Evolutionary conservation across 64 coral and sea anemone genomes (phyloP).

Genomic region (Platygyra sinensis): DNA sequence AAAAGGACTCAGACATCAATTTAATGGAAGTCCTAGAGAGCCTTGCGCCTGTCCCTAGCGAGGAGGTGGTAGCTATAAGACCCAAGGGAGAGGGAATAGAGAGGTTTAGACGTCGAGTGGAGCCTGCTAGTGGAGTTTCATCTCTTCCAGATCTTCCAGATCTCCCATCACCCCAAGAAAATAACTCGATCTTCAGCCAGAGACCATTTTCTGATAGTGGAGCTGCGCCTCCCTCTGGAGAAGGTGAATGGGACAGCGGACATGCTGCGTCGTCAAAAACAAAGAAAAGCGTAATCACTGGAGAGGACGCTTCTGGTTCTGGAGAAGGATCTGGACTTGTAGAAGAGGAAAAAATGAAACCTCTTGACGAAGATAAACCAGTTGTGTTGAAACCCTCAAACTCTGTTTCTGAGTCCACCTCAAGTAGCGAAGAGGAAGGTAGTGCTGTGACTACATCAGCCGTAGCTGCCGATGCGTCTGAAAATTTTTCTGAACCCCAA

Average conservation of each 20-base stretch:
- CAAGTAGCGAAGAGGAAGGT: neutral
- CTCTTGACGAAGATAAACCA: neutral
- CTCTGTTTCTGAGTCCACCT: neutral
- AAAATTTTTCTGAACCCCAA: neutral
- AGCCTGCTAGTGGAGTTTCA: constrained; percentile 20
- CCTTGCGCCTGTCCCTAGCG: constrained; percentile 77
- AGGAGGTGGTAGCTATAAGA: constrained; percentile 72
- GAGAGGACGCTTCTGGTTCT: constrained; percentile 40
- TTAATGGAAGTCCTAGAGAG: constrained; percentile 95
- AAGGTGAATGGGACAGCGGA: constrained; percentile 75
- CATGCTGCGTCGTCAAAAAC: constrained; percentile 43
- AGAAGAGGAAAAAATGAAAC: neutral
- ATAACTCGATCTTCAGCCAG: constrained; percentile 47
- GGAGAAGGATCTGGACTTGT: neutral
- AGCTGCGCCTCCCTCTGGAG: constrained; percentile 54
- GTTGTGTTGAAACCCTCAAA: neutral
- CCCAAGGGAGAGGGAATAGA: constrained; percentile 75
- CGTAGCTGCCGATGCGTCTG: neutral
- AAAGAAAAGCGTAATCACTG: constrained; percentile 44
- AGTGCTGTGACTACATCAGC: neutral
- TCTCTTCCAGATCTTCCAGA: neutral
- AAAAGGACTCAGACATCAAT: constrained; percentile 92
- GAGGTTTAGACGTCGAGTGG: constrained; percentile 81
- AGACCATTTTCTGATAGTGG: constrained; percentile 26
- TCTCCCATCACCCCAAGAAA: constrained; percentile 9